These are phyloP conservation scores for Trichonephila clavata DNA, from an alignment of 1,140 invertebrate genomes.

Conservation along the genomic window DNA sequence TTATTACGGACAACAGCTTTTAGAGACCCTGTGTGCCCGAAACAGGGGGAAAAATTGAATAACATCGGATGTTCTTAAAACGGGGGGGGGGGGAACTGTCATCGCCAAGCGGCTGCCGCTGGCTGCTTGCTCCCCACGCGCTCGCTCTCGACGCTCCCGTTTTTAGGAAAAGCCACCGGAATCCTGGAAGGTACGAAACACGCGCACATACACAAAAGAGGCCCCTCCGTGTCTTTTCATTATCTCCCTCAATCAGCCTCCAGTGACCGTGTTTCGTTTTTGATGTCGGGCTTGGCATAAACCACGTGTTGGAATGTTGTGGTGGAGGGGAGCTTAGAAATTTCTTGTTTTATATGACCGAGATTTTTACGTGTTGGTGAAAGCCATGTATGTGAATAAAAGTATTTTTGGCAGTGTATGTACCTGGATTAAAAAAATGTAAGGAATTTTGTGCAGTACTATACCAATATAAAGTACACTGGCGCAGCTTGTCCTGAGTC, in stretches of 20 bases:
- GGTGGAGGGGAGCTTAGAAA: too few species aligned
- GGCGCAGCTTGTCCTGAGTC: too few species aligned
- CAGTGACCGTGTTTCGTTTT: conserved; percentile 14
- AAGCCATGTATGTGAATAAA: too few species aligned
- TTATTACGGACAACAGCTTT: conserved; percentile 76
- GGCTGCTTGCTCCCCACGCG: conserved; percentile 17
- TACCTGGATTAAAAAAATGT: too few species aligned
- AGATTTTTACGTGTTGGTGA: too few species aligned
- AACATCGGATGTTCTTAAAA: conserved; percentile 76
- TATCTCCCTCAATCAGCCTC: background rate
- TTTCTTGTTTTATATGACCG: too few species aligned
- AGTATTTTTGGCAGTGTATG: too few species aligned
- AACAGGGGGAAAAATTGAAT: conserved; percentile 74
- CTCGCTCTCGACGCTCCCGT: background rate
- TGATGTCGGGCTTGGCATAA: background rate
- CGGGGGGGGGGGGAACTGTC: conserved; percentile 56
- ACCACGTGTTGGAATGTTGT: background rate
- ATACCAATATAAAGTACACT: too few species aligned
- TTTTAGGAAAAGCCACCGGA: conserved; percentile 24
- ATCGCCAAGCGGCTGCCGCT: conserved; percentile 66
- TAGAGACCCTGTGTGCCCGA: conserved; percentile 24
- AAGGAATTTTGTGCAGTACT: too few species aligned
- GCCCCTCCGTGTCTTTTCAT: background rate
- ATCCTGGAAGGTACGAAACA: background rate
- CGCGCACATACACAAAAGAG: background rate